phyloP scores from a whole-genome alignment of 2,797 vertebrate species.

The Sparus aurata region DNA sequence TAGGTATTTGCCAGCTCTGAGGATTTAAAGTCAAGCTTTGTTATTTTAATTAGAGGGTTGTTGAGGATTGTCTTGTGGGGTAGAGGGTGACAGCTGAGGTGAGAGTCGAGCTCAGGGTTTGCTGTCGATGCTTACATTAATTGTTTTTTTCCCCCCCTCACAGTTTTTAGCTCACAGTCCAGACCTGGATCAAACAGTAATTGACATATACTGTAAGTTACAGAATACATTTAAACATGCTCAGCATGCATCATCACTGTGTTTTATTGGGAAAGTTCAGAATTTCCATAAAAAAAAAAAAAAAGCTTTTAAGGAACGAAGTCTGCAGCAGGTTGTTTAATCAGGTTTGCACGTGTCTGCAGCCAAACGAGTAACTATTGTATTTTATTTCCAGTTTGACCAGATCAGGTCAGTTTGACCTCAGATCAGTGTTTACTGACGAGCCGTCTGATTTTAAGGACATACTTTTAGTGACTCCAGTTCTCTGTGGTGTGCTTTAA shows the following conservation, averaged over 20 bases:
- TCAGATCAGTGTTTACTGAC: slow-evolving; percentile 23
- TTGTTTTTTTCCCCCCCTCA: slow-evolving; percentile 27
- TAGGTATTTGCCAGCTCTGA: neutral
- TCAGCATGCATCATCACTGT: slow-evolving; percentile 1
- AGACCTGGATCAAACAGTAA: slow-evolving; percentile 54
- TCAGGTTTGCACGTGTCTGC: slow-evolving; percentile 16
- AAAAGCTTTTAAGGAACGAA: neutral
- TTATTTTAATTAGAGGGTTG: neutral
- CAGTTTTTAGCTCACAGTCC: slow-evolving; percentile 55
- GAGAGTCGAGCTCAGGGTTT: neutral
- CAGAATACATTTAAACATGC: slow-evolving; percentile 14
- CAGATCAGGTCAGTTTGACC: slow-evolving; percentile 52
- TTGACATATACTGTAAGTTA: slow-evolving; percentile 39
- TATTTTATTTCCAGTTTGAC: slow-evolving; percentile 53
- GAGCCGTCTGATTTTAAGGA: slow-evolving; percentile 60
- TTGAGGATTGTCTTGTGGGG: neutral
- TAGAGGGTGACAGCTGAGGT: neutral
- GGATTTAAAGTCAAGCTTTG: neutral
- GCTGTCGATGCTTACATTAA: slow-evolving; percentile 5
- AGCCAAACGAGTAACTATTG: slow-evolving; percentile 12
- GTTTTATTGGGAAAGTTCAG: slow-evolving; percentile 2
- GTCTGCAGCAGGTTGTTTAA: slow-evolving; percentile 9
- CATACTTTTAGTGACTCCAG: slow-evolving; percentile 67
- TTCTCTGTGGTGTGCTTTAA: slow-evolving; percentile 79
- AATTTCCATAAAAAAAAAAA: neutral